Evolutionary conservation across 2,113 vertebrate genomes (phyloP).

Genomic region (Nanorana parkeri): DNA sequence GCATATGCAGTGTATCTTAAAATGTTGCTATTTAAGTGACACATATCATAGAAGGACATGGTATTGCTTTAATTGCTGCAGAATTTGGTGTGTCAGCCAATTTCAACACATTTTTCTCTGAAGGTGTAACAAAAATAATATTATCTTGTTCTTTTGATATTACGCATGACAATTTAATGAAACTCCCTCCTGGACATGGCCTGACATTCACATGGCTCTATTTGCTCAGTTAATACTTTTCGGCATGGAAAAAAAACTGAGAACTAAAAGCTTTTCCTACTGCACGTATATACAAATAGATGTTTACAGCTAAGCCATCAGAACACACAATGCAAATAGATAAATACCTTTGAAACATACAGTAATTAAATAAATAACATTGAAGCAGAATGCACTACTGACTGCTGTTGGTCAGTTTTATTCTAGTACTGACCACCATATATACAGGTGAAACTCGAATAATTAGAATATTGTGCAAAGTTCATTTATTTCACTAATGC

Average conservation of each 20-base stretch:
- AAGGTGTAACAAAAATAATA: slow-evolving; percentile 50
- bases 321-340: too few species aligned
- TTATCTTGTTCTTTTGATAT: slow-evolving; percentile 51
- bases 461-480: too few species aligned
- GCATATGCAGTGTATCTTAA: slow-evolving; percentile 1
- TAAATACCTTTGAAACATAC: too few species aligned
- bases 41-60: slow-evolving; percentile 1
- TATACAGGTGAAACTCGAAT: too few species aligned
- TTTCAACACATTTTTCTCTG: slow-evolving; percentile 45
- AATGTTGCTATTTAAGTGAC: slow-evolving; percentile 23
- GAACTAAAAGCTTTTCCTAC: background rate
- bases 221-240: slow-evolving; percentile 3
- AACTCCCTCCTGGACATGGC: slow-evolving; percentile 20
- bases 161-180: slow-evolving; percentile 45
- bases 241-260: slow-evolving; percentile 34
- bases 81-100: slow-evolving; percentile 38
- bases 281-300: background rate
- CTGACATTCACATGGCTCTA: slow-evolving; percentile 25
- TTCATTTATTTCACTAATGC: too few species aligned
- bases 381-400: too few species aligned
- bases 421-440: too few species aligned
- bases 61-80: slow-evolving; percentile 23
- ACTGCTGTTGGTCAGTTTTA: too few species aligned
- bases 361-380: too few species aligned
- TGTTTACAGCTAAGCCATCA: background rate